Evolutionary conservation across 2,113 vertebrate species (phyloP).

Genomic region (Cottus gobio): DNA sequence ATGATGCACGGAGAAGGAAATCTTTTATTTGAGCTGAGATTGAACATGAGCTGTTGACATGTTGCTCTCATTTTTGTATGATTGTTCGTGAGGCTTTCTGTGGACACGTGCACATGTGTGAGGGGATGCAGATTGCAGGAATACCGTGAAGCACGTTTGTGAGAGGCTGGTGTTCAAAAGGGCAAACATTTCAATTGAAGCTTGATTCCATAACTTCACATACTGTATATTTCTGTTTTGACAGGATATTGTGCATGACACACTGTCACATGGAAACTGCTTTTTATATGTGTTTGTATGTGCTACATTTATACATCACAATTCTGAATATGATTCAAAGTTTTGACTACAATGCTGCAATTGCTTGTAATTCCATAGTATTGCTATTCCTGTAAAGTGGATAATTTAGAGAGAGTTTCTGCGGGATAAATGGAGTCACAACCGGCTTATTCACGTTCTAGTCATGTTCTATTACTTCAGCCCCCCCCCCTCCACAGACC

Average conservation of each 20-base stretch:
- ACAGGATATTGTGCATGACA: not conserved
- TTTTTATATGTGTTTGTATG: not conserved
- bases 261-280: not conserved
- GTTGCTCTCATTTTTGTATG: not conserved
- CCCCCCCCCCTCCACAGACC: not conserved
- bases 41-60: not conserved
- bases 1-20: not conserved
- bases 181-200: not conserved
- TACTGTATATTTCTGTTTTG: not conserved
- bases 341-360: not conserved
- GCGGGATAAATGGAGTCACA: not conserved
- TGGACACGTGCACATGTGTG: not conserved
- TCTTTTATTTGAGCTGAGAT: not conserved
- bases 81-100: not conserved
- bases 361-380: not conserved
- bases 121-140: not conserved
- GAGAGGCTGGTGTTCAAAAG: not conserved
- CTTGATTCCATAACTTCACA: not conserved
- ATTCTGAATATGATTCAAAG: no score
- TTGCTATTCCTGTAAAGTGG: not conserved
- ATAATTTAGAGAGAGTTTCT: not conserved
- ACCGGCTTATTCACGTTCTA: not conserved
- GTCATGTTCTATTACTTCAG: slow-evolving; percentile 5
- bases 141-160: not conserved
- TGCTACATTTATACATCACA: not conserved